Evolutionary conservation across 2,797 vertebrate genomes (phyloP), one percentile per base, ranked within the genome.

Genomic region (Craterocephalus amniculus): DNA sequence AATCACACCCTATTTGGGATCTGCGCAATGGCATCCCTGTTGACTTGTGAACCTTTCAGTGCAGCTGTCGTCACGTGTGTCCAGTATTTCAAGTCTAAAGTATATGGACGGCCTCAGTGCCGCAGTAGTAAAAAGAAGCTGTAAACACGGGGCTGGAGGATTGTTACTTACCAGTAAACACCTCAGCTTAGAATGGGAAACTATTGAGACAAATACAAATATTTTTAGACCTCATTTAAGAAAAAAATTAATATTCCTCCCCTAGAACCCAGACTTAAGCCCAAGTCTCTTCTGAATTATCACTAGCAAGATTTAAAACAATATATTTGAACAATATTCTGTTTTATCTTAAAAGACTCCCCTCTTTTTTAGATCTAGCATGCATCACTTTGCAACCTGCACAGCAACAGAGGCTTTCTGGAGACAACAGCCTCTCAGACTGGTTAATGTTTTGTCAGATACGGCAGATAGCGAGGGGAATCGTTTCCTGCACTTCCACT

Each of bases 361-460:
- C 58, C 67, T 18, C 40, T 68, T 54, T 49, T 58, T 29, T 18
- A 63, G n/a, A 36, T 57, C 51, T n/a, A 36, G 38, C 26, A 24
- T 32, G 38, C n/a, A n/a, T n/a, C n/a, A n/a, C n/a, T n/a, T n/a
- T n/a, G n/a, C n/a, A n/a, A n/a, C n/a, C n/a, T 11, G 51, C 1
- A 24, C 51, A 62, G 62, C 26, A 70, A 29, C 69, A 56, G 72
- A 65, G 32, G 35, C 27, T 34, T 59, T 31, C 49, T 1, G 20
- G 40, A 74, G 62, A 80, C 29, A 49, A 34, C 49, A 22, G 63
- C 65, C 51, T 57, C 52, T 1, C n/a, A 58, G 65, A 59, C 62
- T 26, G 48, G 87, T 84, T 88, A 83, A 89, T 91, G 78, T 86
- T 89, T 88, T 35, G 66, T 80, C 82, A 81, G 76, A 63, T 76